Conservation (phyloP, 1,140 invertebrate species). For the Spodoptera frugiperda region DNA sequence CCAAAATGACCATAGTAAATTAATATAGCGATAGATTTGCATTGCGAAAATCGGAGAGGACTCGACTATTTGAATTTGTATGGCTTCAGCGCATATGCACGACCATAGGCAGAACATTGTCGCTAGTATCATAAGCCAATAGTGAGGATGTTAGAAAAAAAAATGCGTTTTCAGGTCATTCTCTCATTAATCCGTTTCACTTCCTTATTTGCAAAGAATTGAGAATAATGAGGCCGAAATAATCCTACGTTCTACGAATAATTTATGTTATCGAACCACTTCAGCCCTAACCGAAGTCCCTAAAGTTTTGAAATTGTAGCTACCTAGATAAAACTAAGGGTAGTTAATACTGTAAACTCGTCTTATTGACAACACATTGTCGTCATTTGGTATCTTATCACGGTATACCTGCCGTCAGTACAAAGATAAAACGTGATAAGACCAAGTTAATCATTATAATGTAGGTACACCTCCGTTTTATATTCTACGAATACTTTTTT, state of each 20-base stretch:
- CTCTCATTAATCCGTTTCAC: too few species aligned
- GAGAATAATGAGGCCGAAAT: too few species aligned
- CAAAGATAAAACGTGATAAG: slow-evolving; percentile 70
- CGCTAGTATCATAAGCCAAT: neutral
- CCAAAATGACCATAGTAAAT: too few species aligned
- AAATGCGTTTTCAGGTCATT: neutral
- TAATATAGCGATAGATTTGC: too few species aligned
- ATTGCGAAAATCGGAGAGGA: neutral
- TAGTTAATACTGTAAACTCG: slow-evolving; percentile 41
- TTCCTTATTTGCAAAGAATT: neutral
- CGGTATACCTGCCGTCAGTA: slow-evolving; percentile 72
- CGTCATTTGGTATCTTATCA: slow-evolving; percentile 79
- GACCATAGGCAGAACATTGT: neutral
- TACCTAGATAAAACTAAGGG: slow-evolving; percentile 2
- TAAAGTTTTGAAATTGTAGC: too few species aligned
- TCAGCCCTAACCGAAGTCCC: too few species aligned
- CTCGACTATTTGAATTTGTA: slow-evolving; percentile 2
- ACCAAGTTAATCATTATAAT: slow-evolving; percentile 63
- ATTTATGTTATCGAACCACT: too few species aligned
- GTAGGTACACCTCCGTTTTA: slow-evolving; percentile 39
- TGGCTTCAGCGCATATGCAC: slow-evolving; percentile 5
- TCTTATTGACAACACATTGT: slow-evolving; percentile 66
- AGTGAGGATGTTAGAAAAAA: neutral
- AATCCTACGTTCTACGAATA: too few species aligned
- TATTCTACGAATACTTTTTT: slow-evolving; percentile 29